Conservation (phyloP, 2,888 invertebrate species). For the Eristalis intricaria region DNA sequence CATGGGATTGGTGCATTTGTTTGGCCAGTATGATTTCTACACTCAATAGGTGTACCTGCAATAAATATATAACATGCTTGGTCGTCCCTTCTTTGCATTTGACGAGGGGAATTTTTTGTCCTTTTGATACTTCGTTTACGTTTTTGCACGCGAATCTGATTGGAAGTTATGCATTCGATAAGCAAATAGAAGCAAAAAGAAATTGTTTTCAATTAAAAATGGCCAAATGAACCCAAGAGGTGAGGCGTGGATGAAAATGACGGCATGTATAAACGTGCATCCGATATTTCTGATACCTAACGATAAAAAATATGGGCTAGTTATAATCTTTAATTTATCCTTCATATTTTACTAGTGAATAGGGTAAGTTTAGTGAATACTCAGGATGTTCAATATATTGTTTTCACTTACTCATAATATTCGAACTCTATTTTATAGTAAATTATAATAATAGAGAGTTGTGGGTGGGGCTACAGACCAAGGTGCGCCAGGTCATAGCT, state of each 20-base stretch:
- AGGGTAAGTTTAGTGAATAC: no score
- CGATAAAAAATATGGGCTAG: no score
- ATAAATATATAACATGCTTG: slow-evolving; percentile 47
- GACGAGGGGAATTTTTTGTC: slow-evolving; percentile 34
- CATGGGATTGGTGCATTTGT: slow-evolving; percentile 64
- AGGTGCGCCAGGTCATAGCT: no score
- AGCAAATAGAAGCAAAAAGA: neutral
- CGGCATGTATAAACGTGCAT: neutral
- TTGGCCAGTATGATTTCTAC: slow-evolving; percentile 43
- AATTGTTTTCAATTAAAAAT: slow-evolving; percentile 27
- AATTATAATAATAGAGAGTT: no score
- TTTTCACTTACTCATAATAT: no score
- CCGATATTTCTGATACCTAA: neutral
- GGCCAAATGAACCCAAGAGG: slow-evolving; percentile 11
- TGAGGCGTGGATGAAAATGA: neutral
- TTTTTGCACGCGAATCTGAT: slow-evolving; percentile 57
- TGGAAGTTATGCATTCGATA: slow-evolving; percentile 43
- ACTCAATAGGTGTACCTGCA: slow-evolving; percentile 29
- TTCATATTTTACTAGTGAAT: no score
- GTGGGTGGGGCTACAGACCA: no score
- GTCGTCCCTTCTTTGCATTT: slow-evolving; percentile 41
- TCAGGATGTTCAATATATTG: no score
- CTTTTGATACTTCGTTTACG: slow-evolving; percentile 37
- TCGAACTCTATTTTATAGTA: no score
- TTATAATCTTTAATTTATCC: no score